phyloP scores from a whole-genome alignment of 2,113 vertebrate species.

The Rynchops niger region DNA sequence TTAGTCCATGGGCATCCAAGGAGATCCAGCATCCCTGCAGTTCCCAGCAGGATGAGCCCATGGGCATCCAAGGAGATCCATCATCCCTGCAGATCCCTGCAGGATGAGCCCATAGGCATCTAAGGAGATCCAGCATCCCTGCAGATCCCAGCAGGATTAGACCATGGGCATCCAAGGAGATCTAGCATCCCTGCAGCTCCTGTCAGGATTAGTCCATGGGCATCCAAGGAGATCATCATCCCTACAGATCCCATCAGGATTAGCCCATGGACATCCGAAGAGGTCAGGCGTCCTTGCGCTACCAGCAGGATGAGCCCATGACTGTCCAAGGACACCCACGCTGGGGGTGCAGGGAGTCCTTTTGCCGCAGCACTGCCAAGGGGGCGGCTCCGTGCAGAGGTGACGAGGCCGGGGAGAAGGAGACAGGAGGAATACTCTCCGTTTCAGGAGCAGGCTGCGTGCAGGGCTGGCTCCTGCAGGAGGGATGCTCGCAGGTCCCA shows the following conservation, averaged over 20 bases:
- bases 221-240: neutral
- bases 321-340: neutral
- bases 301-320: neutral
- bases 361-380: neutral
- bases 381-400: accelerated
- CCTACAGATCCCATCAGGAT: neutral
- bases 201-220: neutral
- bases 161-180: neutral
- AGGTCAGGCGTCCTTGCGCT: no score
- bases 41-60: neutral
- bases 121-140: neutral
- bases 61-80: neutral
- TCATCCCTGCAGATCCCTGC: neutral
- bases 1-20: neutral
- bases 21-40: neutral
- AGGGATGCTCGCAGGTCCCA: neutral
- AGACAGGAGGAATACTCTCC: neutral
- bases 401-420: neutral
- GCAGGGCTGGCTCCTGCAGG: neutral
- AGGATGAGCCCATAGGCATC: neutral
- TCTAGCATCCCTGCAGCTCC: neutral
- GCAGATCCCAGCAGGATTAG: neutral
- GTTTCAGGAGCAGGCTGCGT: accelerated
- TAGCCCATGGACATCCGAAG: no score
- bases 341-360: neutral